Conservation (phyloP, 2,888 invertebrate genomes). For the Spisula solida region DNA sequence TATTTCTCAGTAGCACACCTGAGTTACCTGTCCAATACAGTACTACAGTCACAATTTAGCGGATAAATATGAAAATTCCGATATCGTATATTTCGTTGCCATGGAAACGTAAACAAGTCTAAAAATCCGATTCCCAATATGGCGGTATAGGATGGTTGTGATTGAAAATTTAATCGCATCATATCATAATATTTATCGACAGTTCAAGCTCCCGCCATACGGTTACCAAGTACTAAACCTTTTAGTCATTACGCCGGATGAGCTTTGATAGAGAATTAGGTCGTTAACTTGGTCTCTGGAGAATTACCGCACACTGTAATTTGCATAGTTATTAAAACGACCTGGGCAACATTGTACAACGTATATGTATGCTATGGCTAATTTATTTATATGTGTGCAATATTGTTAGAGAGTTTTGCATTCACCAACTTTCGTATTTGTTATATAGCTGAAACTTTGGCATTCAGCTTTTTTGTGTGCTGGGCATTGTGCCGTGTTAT, state of each 20-base stretch:
- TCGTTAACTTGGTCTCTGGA: background rate
- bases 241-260: constrained; percentile 24
- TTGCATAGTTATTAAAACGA: too few relatives aligned
- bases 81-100: constrained; percentile 73
- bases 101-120: constrained; percentile 69
- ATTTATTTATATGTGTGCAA: too few relatives aligned
- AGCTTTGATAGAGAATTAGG: constrained; percentile 29
- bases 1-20: constrained; percentile 39
- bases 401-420: too few relatives aligned
- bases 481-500: too few relatives aligned
- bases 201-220: background rate
- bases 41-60: constrained; percentile 43
- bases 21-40: constrained; percentile 60
- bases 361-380: too few relatives aligned
- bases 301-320: too few relatives aligned
- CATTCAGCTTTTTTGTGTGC: too few relatives aligned
- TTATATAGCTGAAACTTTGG: too few relatives aligned
- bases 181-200: constrained; percentile 42
- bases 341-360: too few relatives aligned
- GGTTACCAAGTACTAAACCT: background rate
- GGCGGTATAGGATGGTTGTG: constrained; percentile 62
- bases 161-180: constrained; percentile 67
- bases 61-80: constrained; percentile 68
- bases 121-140: constrained; percentile 70
- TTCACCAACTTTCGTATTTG: too few relatives aligned